A percentile compares a stretch with the other conserved stretches of the same genome.
Conservation (phyloP, 1,140 invertebrate species). For the Drosophila nigrodunni region DNA sequence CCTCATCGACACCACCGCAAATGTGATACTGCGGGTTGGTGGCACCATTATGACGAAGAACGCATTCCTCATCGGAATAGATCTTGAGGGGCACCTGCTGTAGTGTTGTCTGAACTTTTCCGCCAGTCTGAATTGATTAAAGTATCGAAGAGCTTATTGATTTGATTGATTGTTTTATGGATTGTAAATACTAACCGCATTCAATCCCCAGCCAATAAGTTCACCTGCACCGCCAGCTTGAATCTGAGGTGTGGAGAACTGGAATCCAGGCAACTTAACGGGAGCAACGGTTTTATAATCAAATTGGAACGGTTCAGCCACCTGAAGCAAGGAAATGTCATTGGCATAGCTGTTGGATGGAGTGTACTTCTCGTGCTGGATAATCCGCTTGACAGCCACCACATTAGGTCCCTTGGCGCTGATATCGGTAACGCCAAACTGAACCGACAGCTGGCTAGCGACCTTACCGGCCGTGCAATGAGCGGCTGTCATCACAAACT, state of each 20-base stretch:
- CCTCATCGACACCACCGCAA: conserved; percentile 84
- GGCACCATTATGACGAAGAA: conserved; percentile 47
- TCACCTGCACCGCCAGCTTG: conserved; percentile 53
- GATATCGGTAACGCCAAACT: conserved; percentile 64
- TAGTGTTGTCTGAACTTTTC: conserved; percentile 63
- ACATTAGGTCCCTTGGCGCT: conserved; percentile 64
- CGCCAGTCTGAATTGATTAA: conserved; percentile 70
- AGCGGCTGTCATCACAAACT: conserved; percentile 86
- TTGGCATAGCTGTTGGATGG: conserved; percentile 70
- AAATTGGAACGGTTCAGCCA: conserved; percentile 56
- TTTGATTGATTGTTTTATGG: too few relatives aligned
- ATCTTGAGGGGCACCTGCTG: conserved; percentile 83
- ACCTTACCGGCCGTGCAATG: conserved; percentile 85
- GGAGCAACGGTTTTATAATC: conserved; percentile 64
- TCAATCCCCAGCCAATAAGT: conserved; percentile 80
- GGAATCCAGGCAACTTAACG: conserved; percentile 53
- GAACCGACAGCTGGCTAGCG: conserved; percentile 49
- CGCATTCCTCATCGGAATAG: conserved; percentile 82
- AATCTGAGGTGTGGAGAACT: conserved; percentile 62
- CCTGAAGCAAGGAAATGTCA: conserved; percentile 68
- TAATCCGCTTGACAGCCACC: conserved; percentile 65
- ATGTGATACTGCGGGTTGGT: conserved; percentile 75
- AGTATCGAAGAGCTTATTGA: too few relatives aligned
- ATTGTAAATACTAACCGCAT: conserved; percentile 52
- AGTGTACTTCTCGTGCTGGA: conserved; percentile 74